Percentiles rank a stretch among this genome's conserved stretches.
phyloP scores from a whole-genome alignment of 1,140 invertebrate genomes.

The Euwallacea similis region DNA sequence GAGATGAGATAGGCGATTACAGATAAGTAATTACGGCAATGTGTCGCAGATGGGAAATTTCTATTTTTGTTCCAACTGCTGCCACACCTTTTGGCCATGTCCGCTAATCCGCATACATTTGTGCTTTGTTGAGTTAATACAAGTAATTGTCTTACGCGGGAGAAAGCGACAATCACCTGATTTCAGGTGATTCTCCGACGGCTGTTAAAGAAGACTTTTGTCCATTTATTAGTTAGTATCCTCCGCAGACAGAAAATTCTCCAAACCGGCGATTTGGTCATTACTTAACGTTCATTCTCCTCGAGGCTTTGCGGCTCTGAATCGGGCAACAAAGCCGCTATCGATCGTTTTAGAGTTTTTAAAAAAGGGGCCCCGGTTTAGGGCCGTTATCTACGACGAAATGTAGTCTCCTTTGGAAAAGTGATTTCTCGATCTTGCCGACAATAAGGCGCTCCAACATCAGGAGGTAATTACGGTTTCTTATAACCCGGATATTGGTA shows the following conservation, averaged over 20 bases:
- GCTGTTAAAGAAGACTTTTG: not conserved
- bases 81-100: not conserved
- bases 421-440: too few species aligned
- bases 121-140: not conserved
- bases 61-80: not conserved
- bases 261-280: conserved; percentile 15
- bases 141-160: not conserved
- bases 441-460: too few species aligned
- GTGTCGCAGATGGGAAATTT: conserved; percentile 8
- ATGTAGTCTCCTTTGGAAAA: too few species aligned
- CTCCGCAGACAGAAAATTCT: not conserved
- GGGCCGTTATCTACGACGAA: too few species aligned
- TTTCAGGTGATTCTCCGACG: not conserved
- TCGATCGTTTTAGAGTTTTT: not conserved
- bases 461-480: too few species aligned
- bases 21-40: conserved; percentile 2
- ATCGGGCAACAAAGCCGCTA: conserved; percentile 4
- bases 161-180: not conserved
- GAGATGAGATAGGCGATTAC: not conserved
- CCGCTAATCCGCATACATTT: not conserved
- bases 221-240: not conserved
- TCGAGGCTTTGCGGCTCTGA: not conserved
- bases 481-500: too few species aligned
- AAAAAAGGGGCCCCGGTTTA: too few species aligned
- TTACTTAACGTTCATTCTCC: conserved; percentile 1